Percentiles rank a stretch among this genome's conserved stretches.
phyloP scores from a whole-genome alignment of 2,888 invertebrate species.

The Hemistola chrysoprasaria region DNA sequence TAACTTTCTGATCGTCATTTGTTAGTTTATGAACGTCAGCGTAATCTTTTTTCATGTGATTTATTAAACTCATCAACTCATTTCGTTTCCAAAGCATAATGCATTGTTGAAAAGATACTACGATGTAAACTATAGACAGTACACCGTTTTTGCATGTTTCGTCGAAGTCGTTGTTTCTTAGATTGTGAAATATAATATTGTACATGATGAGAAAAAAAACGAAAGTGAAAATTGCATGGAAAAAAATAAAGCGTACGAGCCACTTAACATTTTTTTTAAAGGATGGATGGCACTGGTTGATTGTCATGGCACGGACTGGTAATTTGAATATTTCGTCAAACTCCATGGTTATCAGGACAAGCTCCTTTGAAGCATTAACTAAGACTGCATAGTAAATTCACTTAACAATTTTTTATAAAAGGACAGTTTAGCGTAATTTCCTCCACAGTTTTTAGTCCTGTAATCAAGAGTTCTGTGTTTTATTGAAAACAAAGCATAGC shows the following conservation, averaged over 20 bases:
- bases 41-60: constrained; percentile 42
- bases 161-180: constrained; percentile 26
- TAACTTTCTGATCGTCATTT: constrained; percentile 31
- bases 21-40: constrained; percentile 20
- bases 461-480: neutral
- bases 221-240: constrained; percentile 13
- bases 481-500: constrained; percentile 2
- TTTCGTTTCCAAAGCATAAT: constrained; percentile 36
- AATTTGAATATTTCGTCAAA: constrained; percentile 29
- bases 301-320: constrained; percentile 17
- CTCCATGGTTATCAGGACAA: constrained; percentile 22
- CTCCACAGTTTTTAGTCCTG: neutral
- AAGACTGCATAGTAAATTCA: no score
- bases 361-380: no score
- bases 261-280: constrained; percentile 29
- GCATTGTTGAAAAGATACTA: constrained; percentile 16
- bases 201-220: constrained; percentile 17
- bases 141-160: constrained; percentile 30
- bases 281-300: constrained; percentile 28
- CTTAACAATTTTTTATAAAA: no score
- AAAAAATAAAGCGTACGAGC: constrained; percentile 14
- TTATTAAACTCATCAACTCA: constrained; percentile 32
- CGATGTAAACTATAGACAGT: constrained; percentile 16
- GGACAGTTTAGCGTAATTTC: no score
- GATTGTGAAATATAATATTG: constrained; percentile 25